Conservation (phyloP, 1,140 invertebrate genomes). For the Eriosoma lanigerum region DNA sequence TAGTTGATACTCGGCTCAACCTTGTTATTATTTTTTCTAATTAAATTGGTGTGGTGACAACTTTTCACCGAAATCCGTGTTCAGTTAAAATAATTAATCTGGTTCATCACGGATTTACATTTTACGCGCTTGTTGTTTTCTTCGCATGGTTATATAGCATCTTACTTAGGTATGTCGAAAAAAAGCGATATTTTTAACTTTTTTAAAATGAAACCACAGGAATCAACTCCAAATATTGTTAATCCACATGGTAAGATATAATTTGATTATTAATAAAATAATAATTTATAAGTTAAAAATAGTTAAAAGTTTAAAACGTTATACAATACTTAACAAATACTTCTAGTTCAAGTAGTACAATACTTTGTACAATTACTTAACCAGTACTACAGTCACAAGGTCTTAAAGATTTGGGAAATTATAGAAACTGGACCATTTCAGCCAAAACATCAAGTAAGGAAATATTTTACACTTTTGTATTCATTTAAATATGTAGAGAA, state of each 20-base stretch:
- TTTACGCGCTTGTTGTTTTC: too few species aligned
- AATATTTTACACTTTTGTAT: background rate
- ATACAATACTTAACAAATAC: background rate
- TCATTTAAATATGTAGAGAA: background rate
- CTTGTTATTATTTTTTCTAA: background rate
- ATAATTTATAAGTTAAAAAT: background rate
- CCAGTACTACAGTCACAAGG: background rate
- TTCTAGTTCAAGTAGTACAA: background rate
- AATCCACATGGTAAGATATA: background rate
- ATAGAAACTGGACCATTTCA: background rate
- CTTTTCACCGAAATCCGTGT: background rate
- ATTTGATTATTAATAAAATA: constrained; percentile 1
- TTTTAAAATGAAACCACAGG: background rate
- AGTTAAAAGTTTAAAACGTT: background rate
- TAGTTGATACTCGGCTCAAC: too few species aligned
- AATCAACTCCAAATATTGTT: background rate
- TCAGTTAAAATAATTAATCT: background rate
- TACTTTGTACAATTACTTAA: background rate
- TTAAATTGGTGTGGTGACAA: too few species aligned
- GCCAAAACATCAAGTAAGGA: background rate
- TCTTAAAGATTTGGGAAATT: background rate
- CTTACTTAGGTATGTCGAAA: background rate
- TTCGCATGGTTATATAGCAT: background rate
- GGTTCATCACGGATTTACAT: background rate
- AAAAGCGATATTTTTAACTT: background rate